Conservation (phyloP, 2,113 vertebrate species). For the Thalassarche chlororhynchos region DNA sequence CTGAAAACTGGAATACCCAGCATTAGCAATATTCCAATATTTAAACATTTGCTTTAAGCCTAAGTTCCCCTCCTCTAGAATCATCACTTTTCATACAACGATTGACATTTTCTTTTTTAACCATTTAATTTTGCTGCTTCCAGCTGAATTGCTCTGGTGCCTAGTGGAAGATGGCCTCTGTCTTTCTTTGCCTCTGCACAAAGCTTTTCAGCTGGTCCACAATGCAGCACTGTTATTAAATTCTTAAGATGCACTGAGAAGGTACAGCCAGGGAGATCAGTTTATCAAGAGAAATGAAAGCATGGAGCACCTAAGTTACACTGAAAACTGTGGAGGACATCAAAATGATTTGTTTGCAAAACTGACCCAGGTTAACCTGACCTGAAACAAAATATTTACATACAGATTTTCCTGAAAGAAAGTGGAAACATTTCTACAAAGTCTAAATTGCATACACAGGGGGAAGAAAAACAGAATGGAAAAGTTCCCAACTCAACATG, state of each 20-base stretch:
- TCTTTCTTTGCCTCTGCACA: not conserved
- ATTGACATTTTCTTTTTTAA: not conserved
- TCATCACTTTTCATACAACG: not conserved
- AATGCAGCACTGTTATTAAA: not conserved
- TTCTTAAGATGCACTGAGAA: not conserved
- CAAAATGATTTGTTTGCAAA: not conserved
- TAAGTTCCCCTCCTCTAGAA: not conserved
- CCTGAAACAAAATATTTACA: not conserved
- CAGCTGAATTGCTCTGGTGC: not conserved
- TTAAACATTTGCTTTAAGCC: not conserved
- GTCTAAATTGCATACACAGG: not conserved
- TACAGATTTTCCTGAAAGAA: not conserved
- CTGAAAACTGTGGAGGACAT: accelerated
- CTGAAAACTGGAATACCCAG: not conserved
- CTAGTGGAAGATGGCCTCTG: not conserved
- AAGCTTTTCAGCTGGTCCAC: not conserved
- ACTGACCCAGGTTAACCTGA: not conserved
- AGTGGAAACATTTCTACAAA: not conserved
- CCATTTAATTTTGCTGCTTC: not conserved
- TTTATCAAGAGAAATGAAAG: not conserved
- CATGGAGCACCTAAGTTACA: not conserved
- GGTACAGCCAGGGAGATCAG: not conserved
- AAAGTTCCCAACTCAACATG: not conserved
- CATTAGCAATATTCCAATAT: not conserved
- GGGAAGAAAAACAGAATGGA: not conserved